These are phyloP conservation scores for Crenichthys baileyi DNA, from an alignment of 2,797 vertebrate species.

Conservation along the genomic window DNA sequence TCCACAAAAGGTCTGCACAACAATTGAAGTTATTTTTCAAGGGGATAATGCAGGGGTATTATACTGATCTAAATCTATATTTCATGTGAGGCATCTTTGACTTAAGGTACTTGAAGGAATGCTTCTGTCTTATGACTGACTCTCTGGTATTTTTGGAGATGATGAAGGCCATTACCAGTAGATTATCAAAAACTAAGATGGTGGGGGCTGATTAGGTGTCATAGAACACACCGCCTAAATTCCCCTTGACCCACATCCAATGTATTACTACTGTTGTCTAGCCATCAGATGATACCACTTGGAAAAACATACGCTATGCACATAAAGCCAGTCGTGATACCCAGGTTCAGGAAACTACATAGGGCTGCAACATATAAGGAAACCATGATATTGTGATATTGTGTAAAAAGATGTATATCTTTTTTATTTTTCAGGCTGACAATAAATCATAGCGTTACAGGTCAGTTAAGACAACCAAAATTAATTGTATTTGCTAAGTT, in stretches of 20 bases:
- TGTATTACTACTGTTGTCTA: slow-evolving; percentile 39
- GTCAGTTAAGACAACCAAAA: too few relatives aligned
- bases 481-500: too few relatives aligned
- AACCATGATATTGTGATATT: too few relatives aligned
- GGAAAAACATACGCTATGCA: slow-evolving; percentile 38
- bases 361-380: too few relatives aligned
- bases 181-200: slow-evolving; percentile 61
- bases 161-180: slow-evolving; percentile 63
- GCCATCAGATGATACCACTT: slow-evolving; percentile 51
- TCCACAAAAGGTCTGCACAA: slow-evolving; percentile 38
- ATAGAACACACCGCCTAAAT: slow-evolving; percentile 44
- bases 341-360: slow-evolving; percentile 23
- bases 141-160: slow-evolving; percentile 62
- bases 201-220: slow-evolving; percentile 33
- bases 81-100: slow-evolving; percentile 35
- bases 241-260: slow-evolving; percentile 29
- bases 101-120: slow-evolving; percentile 36
- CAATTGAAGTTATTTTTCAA: neutral
- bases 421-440: too few relatives aligned
- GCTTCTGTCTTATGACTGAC: slow-evolving; percentile 60
- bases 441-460: too few relatives aligned
- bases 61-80: slow-evolving; percentile 14
- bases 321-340: slow-evolving; percentile 30
- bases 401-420: too few relatives aligned
- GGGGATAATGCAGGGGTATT: neutral